Conservation (phyloP, 2,888 invertebrate species). For the Tanytarsus gracilentus region DNA sequence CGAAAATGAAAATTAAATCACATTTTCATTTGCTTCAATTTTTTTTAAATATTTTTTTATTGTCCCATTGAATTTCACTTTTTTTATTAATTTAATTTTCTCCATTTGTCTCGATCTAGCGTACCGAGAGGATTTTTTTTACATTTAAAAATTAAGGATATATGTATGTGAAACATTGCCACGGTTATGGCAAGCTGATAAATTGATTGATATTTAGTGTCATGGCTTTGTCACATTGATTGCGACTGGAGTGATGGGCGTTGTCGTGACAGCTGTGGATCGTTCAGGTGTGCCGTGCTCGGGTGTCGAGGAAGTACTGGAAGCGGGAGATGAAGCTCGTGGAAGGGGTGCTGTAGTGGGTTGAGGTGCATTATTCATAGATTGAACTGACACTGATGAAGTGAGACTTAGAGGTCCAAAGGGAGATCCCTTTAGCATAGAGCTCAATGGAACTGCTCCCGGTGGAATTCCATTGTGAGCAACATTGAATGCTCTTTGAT, state of each 20-base stretch:
- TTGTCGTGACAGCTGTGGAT: background rate
- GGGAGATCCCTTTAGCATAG: conserved; percentile 12
- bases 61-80: conserved; percentile 24
- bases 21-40: conserved; percentile 12
- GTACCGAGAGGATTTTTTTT: conserved; percentile 1
- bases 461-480: conserved; percentile 41
- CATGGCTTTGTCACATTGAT: conserved; percentile 24
- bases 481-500: conserved; percentile 59
- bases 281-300: conserved; percentile 12
- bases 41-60: conserved; percentile 1
- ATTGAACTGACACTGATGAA: no score
- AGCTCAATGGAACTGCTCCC: conserved; percentile 3
- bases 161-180: background rate
- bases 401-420: conserved; percentile 25
- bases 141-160: background rate
- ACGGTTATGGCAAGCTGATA: background rate
- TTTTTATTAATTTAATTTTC: background rate
- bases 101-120: background rate
- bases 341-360: background rate
- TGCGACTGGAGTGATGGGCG: conserved; percentile 15
- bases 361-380: background rate
- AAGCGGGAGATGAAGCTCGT: conserved; percentile 12
- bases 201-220: conserved; percentile 5
- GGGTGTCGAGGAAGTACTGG: conserved; percentile 20
- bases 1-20: conserved; percentile 18